Conservation (phyloP, 2,888 invertebrate genomes). For the Zaprionus bogoriensis region DNA sequence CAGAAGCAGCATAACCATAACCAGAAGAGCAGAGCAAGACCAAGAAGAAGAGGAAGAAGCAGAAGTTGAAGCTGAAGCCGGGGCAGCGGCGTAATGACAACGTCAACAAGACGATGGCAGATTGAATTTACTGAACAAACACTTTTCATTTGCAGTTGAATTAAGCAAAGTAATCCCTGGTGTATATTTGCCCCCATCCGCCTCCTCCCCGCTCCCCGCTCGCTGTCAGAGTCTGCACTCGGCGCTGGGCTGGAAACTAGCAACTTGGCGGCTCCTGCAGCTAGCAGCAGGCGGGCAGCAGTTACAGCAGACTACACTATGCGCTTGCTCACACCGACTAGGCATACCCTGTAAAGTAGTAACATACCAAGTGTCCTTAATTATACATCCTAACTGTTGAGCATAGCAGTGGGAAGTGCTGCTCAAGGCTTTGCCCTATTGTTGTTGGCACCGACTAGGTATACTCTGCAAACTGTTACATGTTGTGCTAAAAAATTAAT, state of each 20-base stretch:
- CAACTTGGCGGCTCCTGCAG: constrained; percentile 22
- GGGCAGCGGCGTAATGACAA: constrained; percentile 63
- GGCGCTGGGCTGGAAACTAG: constrained; percentile 31
- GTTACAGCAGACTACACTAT: not conserved
- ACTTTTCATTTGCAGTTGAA: constrained; percentile 78
- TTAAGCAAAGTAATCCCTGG: constrained; percentile 76
- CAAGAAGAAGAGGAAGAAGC: constrained; percentile 13
- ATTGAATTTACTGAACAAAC: constrained; percentile 77
- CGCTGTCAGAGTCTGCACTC: constrained; percentile 9
- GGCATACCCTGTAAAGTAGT: not conserved
- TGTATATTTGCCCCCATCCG: constrained; percentile 49
- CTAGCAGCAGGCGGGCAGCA: no score
- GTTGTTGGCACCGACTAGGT: no score
- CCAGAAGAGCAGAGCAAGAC: constrained; percentile 5
- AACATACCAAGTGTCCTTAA: not conserved
- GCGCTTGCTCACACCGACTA: not conserved
- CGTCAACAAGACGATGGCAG: constrained; percentile 67
- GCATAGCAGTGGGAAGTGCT: no score
- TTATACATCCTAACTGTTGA: no score
- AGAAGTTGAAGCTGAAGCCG: not conserved
- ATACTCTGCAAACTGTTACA: no score
- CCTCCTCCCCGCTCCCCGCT: constrained; percentile 3
- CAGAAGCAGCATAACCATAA: constrained; percentile 23
- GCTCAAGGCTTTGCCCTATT: no score
- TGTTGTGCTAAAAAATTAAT: no score